Base-by-base conservation (phyloP, 2,888 invertebrate genomes). In the Heliconius erato region DNA sequence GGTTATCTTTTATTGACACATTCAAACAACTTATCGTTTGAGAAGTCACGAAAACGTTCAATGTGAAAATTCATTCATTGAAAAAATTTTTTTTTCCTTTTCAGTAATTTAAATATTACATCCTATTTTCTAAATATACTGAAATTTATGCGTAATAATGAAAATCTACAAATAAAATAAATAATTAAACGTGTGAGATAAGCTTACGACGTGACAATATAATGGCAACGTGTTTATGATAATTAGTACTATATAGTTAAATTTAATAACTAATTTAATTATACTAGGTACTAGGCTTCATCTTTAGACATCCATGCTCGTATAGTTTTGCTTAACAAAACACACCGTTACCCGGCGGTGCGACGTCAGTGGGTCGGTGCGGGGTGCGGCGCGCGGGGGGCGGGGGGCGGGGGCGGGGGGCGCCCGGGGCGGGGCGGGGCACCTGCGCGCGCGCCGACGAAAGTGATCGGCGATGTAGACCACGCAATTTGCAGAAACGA, bases 1-100 rank as follows among this genome's bases (percentile, higher is more conserved):
- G 82, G 89, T 92, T 95, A 95, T 95, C 95, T 93, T 86, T 88
- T 94, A 92, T 95, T 95, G 93, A 95, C 95, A 94, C 91, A 89
- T 92, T 90, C 91, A 90, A 92, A 91, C 91, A 90, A 93, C 92
- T 95, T 95, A 95, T 95, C 95, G 94, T 94, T 92, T 91, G 92
- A 89, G 88, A 88, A 90, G 91, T 89, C 90, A 91, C 90, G 87
- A 89, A 93, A 92, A 85, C 82, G 85, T 82, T 49, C 74, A 69
- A 74, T 71, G 76, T 81, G 81, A 81, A 78, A 78, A 40, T 67
- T 65, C 44, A 67, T 28, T 78, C 9, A 67, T 49, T 44, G 6
- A 74, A 54, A 74, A 26, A 26, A 11, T 35, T 7, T n/a, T 26
- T 65, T 77, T 9, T 63, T 54, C 65, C n/a, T 44, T 67, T 7